Conservation (phyloP, 2,797 vertebrate genomes). For the Enteromius trimaculatus region DNA sequence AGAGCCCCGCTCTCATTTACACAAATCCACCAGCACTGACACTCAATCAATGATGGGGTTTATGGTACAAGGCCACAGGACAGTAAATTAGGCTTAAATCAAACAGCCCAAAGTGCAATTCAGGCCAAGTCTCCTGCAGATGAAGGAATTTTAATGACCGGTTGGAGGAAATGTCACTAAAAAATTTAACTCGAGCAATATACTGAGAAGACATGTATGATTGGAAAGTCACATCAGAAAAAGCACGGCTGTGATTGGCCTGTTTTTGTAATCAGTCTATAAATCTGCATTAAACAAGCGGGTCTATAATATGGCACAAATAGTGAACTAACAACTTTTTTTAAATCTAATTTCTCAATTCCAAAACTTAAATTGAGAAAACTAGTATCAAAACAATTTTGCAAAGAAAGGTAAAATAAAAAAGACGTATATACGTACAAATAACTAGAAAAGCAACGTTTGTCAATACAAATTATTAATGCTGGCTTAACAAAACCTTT, state of each 20-base stretch:
- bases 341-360: not conserved
- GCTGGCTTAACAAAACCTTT: not conserved
- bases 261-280: not conserved
- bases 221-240: not conserved
- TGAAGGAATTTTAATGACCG: conserved; percentile 45
- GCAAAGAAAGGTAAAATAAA: too few relatives aligned
- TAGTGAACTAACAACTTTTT: not conserved
- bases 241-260: not conserved
- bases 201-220: conserved; percentile 46
- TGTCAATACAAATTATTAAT: not conserved
- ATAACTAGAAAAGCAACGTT: not conserved
- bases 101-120: conserved; percentile 47
- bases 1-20: conserved; percentile 45
- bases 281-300: conserved; percentile 2
- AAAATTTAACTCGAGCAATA: conserved; percentile 7
- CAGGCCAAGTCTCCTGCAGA: conserved; percentile 28
- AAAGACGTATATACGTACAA: not conserved
- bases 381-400: not conserved
- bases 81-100: conserved; percentile 56
- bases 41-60: conserved; percentile 53
- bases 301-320: not conserved
- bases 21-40: conserved; percentile 46
- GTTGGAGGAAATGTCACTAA: conserved; percentile 7
- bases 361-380: not conserved
- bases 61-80: conserved; percentile 41